Conservation (phyloP, 2,113 vertebrate genomes). For the Capra hircus region DNA sequence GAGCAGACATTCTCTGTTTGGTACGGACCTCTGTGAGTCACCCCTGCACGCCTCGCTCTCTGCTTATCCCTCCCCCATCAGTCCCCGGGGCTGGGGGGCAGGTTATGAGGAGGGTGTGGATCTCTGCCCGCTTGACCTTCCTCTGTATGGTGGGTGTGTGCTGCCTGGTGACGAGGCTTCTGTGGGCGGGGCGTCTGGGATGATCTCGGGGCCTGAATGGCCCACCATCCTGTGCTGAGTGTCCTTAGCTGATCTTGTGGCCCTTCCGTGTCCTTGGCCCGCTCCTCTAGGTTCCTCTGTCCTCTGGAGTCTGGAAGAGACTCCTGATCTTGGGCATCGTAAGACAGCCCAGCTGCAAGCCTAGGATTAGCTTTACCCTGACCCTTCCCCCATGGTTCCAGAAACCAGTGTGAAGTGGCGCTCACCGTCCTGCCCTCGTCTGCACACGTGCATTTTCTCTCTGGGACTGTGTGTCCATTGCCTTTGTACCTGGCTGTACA, state of each 20-base stretch:
- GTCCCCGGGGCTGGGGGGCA: conserved; percentile 20
- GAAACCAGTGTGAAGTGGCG: neutral
- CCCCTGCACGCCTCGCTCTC: conserved; percentile 98
- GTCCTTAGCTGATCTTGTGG: neutral
- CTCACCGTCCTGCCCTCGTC: neutral
- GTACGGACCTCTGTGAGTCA: conserved; percentile 99
- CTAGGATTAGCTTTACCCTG: neutral
- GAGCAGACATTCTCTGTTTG: conserved; percentile 99
- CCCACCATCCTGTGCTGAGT: neutral
- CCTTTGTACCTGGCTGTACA: neutral
- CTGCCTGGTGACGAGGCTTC: neutral
- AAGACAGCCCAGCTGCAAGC: neutral
- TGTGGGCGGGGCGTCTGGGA: neutral
- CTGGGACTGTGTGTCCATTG: neutral
- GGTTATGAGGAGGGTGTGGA: neutral
- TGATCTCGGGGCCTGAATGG: neutral
- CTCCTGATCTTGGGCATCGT: neutral
- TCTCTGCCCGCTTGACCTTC: neutral
- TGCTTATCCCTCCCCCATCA: conserved; percentile 81
- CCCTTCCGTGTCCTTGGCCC: neutral
- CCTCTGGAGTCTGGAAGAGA: neutral
- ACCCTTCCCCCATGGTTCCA: neutral
- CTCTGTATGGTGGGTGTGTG: neutral
- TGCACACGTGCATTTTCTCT: neutral
- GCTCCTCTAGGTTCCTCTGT: neutral